These are phyloP conservation scores for Phragmatobia fuliginosa DNA, from an alignment of 2,888 invertebrate genomes.

Conservation along the genomic window DNA sequence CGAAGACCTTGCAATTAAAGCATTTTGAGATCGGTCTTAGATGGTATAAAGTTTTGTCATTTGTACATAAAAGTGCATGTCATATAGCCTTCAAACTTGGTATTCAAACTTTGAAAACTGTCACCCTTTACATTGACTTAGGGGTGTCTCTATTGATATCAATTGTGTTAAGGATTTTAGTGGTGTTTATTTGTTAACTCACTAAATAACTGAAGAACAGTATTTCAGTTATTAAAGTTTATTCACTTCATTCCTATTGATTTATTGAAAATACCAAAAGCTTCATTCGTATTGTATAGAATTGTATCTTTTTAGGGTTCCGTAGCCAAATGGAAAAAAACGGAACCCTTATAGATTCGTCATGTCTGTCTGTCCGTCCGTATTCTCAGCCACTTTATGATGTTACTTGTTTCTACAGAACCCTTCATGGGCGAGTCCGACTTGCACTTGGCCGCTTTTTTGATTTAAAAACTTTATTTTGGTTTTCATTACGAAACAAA, in stretches of 20 bases:
- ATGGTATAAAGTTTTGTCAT: not conserved
- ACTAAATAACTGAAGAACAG: too few relatives aligned
- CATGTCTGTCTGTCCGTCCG: too few relatives aligned
- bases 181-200: not conserved
- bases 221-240: too few relatives aligned
- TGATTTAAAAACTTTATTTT: not conserved
- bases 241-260: too few relatives aligned
- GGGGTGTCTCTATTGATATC: not conserved
- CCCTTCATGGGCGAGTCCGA: too few relatives aligned
- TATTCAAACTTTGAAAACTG: not conserved
- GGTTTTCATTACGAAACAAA: not conserved
- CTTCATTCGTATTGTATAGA: not conserved
- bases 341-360: too few relatives aligned
- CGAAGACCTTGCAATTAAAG: not conserved
- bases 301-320: too few relatives aligned
- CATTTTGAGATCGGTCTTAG: not conserved
- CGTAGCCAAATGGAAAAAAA: too few relatives aligned
- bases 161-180: not conserved
- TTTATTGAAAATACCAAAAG: not conserved
- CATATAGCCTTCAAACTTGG: not conserved
- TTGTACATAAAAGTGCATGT: not conserved
- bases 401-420: too few relatives aligned
- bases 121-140: not conserved
- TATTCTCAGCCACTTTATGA: too few relatives aligned
- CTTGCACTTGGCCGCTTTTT: too few relatives aligned